These are phyloP conservation scores for Pomatostomus ruficeps DNA, from an alignment of 2,113 vertebrate genomes.

Conservation along the genomic window DNA sequence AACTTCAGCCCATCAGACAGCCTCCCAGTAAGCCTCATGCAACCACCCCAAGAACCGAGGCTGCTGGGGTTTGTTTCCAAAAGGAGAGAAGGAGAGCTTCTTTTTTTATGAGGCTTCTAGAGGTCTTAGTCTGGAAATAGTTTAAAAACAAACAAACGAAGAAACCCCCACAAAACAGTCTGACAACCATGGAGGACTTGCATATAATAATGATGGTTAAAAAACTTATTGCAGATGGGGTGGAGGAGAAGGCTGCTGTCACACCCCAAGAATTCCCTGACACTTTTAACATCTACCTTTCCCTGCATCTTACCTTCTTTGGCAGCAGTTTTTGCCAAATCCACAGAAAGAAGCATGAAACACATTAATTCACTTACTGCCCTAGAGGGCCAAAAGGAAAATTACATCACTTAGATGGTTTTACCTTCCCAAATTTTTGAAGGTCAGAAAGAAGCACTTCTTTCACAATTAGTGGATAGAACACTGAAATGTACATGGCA, in stretches of 20 bases:
- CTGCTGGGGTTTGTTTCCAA: not conserved
- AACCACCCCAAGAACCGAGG: fast-evolving
- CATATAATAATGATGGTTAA: not conserved
- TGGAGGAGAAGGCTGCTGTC: not conserved
- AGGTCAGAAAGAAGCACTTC: not conserved
- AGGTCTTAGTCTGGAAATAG: not conserved
- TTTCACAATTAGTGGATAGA: not conserved
- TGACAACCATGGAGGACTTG: not conserved
- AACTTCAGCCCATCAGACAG: not conserved
- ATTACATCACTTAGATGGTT: not conserved
- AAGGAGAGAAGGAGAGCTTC: not conserved
- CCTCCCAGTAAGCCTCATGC: not conserved
- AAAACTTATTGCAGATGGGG: not conserved
- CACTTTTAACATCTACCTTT: not conserved
- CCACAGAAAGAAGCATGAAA: not conserved
- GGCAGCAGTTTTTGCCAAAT: not conserved
- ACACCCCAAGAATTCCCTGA: not conserved
- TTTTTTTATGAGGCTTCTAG: not conserved
- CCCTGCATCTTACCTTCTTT: not conserved
- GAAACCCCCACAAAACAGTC: not conserved
- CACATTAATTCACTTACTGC: not conserved
- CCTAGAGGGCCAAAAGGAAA: not conserved
- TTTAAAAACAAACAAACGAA: not conserved
- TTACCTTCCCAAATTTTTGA: not conserved
- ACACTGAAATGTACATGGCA: not conserved